phyloP scores from a whole-genome alignment of 1,140 invertebrate genomes.

The Hyles vespertilio region DNA sequence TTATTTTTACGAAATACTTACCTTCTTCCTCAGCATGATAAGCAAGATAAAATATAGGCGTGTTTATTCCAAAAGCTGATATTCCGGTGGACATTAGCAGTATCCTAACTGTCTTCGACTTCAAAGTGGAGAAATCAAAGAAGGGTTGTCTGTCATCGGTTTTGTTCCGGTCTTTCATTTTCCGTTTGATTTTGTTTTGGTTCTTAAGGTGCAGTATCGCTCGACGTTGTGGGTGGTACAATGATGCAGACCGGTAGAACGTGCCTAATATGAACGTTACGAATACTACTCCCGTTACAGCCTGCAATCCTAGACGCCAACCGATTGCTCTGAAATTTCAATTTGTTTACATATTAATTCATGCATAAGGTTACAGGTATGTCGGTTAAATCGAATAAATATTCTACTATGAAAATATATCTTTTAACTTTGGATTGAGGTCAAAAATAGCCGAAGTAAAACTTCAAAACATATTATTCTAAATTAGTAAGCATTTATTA shows the following conservation, averaged over 20 bases:
- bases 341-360: not conserved
- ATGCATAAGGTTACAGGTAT: too few species aligned
- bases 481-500: too few species aligned
- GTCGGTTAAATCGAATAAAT: not conserved
- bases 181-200: conserved; percentile 84
- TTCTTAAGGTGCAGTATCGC: conserved; percentile 94
- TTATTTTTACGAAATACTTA: conserved; percentile 19
- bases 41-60: conserved; percentile 90
- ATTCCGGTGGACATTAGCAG: conserved; percentile 87
- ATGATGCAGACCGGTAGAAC: conserved; percentile 91
- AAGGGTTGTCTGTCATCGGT: conserved; percentile 87
- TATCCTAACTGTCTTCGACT: conserved; percentile 89
- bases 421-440: too few species aligned
- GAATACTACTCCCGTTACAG: conserved; percentile 89
- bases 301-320: conserved; percentile 92
- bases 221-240: conserved; percentile 92
- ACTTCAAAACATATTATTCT: too few species aligned
- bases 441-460: too few species aligned
- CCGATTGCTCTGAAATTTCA: conserved; percentile 83
- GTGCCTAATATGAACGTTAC: conserved; percentile 91
- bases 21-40: conserved; percentile 86
- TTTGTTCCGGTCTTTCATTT: conserved; percentile 86
- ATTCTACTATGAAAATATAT: too few species aligned
- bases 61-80: conserved; percentile 88
- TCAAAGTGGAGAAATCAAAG: conserved; percentile 90